These are phyloP conservation scores for Galagoides demidoff DNA, from an alignment of 2,797 vertebrate genomes.

Conservation along the genomic window DNA sequence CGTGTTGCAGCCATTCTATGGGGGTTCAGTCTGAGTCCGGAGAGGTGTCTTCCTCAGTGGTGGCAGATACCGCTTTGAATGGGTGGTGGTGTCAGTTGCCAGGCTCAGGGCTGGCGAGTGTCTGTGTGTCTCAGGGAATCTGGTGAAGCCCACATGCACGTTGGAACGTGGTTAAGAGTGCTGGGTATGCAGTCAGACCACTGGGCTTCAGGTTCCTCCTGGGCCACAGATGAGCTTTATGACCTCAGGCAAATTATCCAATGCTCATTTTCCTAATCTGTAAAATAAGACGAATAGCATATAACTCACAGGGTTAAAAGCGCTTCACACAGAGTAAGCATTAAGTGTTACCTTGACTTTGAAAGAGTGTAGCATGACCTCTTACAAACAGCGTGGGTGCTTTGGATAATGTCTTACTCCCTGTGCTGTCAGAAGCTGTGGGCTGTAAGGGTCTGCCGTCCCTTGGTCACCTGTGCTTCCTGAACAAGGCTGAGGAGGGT, in stretches of 20 bases:
- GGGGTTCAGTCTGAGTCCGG: not conserved
- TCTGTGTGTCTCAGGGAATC: not conserved
- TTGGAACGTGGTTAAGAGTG: not conserved
- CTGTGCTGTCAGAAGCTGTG: not conserved
- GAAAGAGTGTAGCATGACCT: not conserved
- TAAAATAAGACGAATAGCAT: not conserved
- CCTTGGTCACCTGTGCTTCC: not conserved
- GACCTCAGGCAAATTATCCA: not conserved
- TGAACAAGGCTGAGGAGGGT: not conserved
- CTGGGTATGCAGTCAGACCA: not conserved
- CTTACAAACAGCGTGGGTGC: not conserved
- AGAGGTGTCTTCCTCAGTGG: not conserved
- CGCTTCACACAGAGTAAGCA: not conserved
- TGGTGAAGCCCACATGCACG: not conserved
- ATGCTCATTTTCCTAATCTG: not conserved
- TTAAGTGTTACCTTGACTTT: not conserved
- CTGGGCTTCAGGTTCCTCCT: rapidly evolving
- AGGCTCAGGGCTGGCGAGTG: not conserved
- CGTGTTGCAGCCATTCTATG: not conserved
- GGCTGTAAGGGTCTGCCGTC: not conserved
- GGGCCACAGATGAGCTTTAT: rapidly evolving
- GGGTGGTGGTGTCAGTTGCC: not conserved
- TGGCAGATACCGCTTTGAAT: too few species aligned
- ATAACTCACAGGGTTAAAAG: not conserved
- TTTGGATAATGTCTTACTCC: not conserved